These are phyloP conservation scores for Mimachlamys varia DNA, from an alignment of 2,888 invertebrate genomes.

Conservation along the genomic window DNA sequence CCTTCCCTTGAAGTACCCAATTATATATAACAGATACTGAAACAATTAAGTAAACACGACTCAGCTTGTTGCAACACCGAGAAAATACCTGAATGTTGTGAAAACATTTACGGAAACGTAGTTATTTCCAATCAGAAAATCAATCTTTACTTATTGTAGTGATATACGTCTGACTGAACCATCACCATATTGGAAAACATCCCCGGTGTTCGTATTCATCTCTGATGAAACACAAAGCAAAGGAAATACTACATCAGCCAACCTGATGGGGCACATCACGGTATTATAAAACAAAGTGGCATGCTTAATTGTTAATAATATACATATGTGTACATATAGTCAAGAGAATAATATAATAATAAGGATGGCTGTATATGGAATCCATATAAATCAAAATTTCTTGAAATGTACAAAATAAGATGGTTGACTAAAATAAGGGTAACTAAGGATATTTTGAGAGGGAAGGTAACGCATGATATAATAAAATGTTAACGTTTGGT, in stretches of 20 bases:
- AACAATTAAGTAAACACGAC: too few relatives aligned
- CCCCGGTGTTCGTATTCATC: not conserved
- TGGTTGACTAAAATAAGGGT: conserved; percentile 13
- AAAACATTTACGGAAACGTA: not conserved
- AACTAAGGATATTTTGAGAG: conserved; percentile 17
- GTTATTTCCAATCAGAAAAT: not conserved
- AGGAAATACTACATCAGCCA: conserved; percentile 2
- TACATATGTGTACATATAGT: not conserved
- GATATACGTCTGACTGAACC: not conserved
- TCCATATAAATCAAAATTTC: conserved; percentile 10
- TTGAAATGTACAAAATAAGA: conserved; percentile 24
- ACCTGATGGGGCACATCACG: conserved; percentile 21
- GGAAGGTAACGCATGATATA: conserved; percentile 11
- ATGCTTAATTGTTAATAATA: conserved; percentile 3
- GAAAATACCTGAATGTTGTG: too few relatives aligned
- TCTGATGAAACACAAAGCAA: conserved; percentile 6
- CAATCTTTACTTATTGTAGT: not conserved
- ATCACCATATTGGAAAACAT: not conserved
- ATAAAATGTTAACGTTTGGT: conserved; percentile 36
- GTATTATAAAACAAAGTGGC: not conserved
- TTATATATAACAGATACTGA: too few relatives aligned
- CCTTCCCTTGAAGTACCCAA: too few relatives aligned
- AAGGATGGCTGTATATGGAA: conserved; percentile 10
- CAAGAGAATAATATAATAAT: conserved; percentile 11
- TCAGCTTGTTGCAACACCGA: too few relatives aligned